Base-by-base conservation (phyloP, 1,140 invertebrate genomes). In the Calliphora vicina region DNA sequence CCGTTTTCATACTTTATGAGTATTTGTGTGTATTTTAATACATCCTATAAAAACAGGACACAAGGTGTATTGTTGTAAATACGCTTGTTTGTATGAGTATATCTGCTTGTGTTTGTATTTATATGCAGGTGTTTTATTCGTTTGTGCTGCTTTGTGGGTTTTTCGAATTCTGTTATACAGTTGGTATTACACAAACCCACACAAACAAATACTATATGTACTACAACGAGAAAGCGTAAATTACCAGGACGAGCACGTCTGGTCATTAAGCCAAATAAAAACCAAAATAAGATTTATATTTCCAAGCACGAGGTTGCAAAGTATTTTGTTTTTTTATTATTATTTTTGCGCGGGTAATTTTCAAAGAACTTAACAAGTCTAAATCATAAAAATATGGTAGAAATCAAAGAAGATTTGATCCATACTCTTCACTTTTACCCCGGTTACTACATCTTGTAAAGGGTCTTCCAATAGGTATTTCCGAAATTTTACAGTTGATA, bases 241-340 rank as follows among this genome's bases (percentile, higher is more conserved):
- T 89, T 89, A 89, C 88, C 86, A 85, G 87, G 85, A 85, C 82
- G 87, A 87, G 88, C 88, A 89, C 88, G 88, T 89, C 88, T 89
- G 88, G 88, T 89, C 88, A 89, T 89, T 89, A 89, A 89, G 88
- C 88, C 88, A 89, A 89, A 89, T 89, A 61, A 89, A 89, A 89
- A 89, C 88, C 88, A 86, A 86, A 88, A 84, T 85, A 89, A 89
- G 88, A 89, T 89, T 89, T 89, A 89, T 89, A 85, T 84, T 73
- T 29, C 27, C 8, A 73, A 27, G 71, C 71, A 27, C 71, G 27
- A 73, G 71, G 25, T 27, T 13, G 9, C 4, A 73, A 73, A 73
- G 71, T 73, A 73, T 73, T 73, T 27, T 25, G n/a, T 23, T 71
- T 3, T 71, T 23, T 25, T 71, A 2, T 71, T 71, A 13, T 6